These are phyloP conservation scores for Capitulum mitella DNA, from an alignment of 2,888 invertebrate species.

Conservation along the genomic window DNA sequence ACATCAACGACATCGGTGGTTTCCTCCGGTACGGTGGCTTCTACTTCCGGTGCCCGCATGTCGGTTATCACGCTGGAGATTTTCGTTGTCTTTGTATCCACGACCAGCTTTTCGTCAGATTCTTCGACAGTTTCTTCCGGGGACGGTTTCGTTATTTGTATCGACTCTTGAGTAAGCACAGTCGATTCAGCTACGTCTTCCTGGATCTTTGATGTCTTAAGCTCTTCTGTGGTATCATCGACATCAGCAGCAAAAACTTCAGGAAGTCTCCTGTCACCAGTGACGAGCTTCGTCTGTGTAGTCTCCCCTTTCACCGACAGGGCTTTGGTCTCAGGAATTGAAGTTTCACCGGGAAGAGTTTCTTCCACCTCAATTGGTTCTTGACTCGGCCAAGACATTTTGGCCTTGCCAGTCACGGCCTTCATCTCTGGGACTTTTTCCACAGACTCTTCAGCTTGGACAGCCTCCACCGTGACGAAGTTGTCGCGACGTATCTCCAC, in stretches of 20 bases:
- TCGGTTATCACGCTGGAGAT: not conserved
- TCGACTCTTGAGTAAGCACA: not conserved
- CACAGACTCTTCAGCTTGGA: not conserved
- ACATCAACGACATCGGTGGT: not conserved
- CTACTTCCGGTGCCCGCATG: not conserved
- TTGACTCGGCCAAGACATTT: not conserved
- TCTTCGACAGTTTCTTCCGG: not conserved
- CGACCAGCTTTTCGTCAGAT: not conserved
- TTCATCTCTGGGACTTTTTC: not conserved
- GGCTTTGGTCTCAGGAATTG: not conserved
- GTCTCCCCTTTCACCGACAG: not conserved
- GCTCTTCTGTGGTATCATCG: not conserved
- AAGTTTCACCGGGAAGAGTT: not conserved
- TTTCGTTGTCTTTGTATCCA: not conserved
- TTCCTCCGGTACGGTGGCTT: not conserved
- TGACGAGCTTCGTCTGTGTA: not conserved
- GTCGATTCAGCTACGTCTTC: not conserved
- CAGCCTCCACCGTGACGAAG: not conserved
- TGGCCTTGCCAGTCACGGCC: not conserved
- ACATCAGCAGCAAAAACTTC: not conserved
- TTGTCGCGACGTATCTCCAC: not conserved
- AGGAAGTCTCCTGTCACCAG: not conserved
- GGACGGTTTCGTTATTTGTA: not conserved
- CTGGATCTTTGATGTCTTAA: not conserved
- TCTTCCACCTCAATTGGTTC: not conserved